Evolutionary conservation across 64 coral and sea anemone genomes (phyloP).

Genomic region (Dendronephthya gigantea): DNA sequence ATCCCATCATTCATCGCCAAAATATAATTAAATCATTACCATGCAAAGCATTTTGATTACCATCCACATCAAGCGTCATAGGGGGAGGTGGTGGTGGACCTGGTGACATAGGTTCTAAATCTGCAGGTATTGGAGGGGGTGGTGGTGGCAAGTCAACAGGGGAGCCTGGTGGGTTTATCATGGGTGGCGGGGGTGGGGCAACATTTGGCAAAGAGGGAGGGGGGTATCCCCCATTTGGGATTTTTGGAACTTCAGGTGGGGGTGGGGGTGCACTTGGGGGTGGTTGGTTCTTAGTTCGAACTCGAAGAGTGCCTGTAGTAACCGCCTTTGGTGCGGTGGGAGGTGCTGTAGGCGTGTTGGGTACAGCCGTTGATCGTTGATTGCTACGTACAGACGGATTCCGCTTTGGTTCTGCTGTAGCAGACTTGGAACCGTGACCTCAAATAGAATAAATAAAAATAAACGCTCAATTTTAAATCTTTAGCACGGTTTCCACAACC

Average conservation of each 20-base stretch:
- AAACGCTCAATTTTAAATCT: no score
- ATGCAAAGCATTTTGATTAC: not conserved
- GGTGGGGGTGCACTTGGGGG: not conserved
- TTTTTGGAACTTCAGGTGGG: not conserved
- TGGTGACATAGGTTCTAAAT: not conserved
- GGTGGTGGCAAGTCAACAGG: not conserved
- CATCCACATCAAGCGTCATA: not conserved
- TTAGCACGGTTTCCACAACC: no score
- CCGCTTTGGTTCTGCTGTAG: constrained; percentile 8
- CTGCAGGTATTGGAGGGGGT: not conserved
- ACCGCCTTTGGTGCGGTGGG: not conserved
- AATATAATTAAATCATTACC: not conserved
- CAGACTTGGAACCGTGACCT: not conserved
- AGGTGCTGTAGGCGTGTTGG: not conserved
- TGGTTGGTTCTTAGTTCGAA: not conserved
- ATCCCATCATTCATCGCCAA: no score
- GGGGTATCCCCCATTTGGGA: not conserved
- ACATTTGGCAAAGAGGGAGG: not conserved
- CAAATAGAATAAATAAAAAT: not conserved
- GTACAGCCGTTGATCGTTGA: not conserved
- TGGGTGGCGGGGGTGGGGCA: not conserved
- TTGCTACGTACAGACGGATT: not conserved
- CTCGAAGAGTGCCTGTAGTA: constrained; percentile 15
- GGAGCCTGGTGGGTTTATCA: not conserved
- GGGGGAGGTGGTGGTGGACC: not conserved